Evolutionary conservation across 2,113 vertebrate species (phyloP), one percentile per base, ranked within the genome.

Genomic region (Limnothrissa miodon): DNA sequence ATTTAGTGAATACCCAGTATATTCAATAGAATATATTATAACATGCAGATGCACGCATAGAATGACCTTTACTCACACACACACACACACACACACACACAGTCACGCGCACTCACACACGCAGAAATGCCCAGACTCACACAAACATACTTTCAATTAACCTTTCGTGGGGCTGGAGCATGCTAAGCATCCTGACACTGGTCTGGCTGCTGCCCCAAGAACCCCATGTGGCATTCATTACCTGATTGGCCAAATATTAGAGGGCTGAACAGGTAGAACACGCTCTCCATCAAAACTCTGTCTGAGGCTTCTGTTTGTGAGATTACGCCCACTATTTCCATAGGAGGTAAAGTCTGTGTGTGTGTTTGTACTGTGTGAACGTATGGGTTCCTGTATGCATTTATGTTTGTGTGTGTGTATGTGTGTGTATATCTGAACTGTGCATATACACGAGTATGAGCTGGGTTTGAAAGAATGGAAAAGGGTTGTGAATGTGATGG

Each of bases 221-320:
- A 89, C 0, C 93, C 90, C 95, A 95, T 94, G 90, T 96, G 95
- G 94, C 90, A 94, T 94, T 94, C 91, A 95, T 96, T 95, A 95
- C 80, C 83, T 89, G 91, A 92, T 92, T 85, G 89, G 89, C 88
- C 87, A 92, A 92, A 92, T 89, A 91, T 93, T 93, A 89, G 86
- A 46, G 80, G 85, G 84, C 91, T 91, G 87, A 89, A 82, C 89
- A 94, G 94, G 94, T 96, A 95, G 87, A 89, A 90, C 90, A 88
- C 82, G 80, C 88, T 90, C 82, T 92, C 92, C 89, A 91, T 91
- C 86, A 92, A 85, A 91, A 87, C 89, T 83, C 85, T 88, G 79
- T 83, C 85, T 88, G 80, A 90, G 89, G 81, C 82, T 86, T 88
- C 81, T 85, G 85, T 88, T 83, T 83, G 83, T 45, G 85, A 81